These are phyloP conservation scores for Pecten maximus DNA, from an alignment of 2,888 invertebrate genomes.

Conservation along the genomic window DNA sequence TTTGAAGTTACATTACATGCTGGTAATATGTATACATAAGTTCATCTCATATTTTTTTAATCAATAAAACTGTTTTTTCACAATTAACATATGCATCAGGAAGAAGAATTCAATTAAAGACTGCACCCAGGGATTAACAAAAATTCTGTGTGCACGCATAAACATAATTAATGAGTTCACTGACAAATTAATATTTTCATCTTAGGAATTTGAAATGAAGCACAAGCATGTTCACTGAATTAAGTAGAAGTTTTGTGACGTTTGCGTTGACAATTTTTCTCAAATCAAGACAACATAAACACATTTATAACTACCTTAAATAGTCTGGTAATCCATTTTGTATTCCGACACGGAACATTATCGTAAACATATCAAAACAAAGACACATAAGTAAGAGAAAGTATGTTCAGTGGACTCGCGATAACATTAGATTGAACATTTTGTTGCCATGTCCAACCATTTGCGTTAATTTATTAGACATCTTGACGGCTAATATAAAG, in stretches of 20 bases:
- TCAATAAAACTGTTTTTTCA: too few species aligned
- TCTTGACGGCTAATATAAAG: background rate
- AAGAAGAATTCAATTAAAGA: too few species aligned
- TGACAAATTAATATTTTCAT: too few species aligned
- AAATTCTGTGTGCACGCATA: too few species aligned
- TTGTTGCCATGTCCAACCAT: constrained; percentile 6
- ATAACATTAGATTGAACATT: background rate
- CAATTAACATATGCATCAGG: too few species aligned
- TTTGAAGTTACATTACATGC: too few species aligned
- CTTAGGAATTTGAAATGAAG: background rate
- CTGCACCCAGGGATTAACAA: too few species aligned
- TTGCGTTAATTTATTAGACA: constrained; percentile 22
- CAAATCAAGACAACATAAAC: background rate
- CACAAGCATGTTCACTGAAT: background rate
- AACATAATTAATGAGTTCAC: too few species aligned
- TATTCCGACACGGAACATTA: constrained; percentile 21
- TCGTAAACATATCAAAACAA: constrained; percentile 22
- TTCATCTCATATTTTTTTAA: too few species aligned
- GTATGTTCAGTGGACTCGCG: background rate
- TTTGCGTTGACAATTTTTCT: constrained; percentile 12
- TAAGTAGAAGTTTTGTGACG: background rate
- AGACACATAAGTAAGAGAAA: background rate
- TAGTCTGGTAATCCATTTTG: background rate
- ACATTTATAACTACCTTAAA: constrained; percentile 14
- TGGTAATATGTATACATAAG: too few species aligned